phyloP scores from a whole-genome alignment of 2,113 vertebrate species.

The Toxotes chatareus region DNA sequence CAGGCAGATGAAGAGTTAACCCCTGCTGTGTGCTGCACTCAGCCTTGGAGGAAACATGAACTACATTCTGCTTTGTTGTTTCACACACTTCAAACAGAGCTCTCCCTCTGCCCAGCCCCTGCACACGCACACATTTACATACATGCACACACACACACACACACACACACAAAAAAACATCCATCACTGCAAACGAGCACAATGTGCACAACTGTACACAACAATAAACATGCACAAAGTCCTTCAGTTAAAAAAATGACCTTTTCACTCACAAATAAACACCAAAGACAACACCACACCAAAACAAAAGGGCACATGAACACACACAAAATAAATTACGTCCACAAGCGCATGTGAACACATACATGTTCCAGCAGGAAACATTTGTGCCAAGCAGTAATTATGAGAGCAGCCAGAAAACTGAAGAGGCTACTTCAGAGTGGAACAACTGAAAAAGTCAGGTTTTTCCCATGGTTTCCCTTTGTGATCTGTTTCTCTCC shows the following conservation, averaged over 20 bases:
- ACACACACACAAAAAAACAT: background rate
- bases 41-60: conserved; percentile 76
- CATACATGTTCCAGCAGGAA: conserved; percentile 8
- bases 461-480: too few species aligned
- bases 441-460: conserved; percentile 18
- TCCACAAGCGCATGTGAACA: conserved; percentile 16
- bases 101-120: conserved; percentile 52
- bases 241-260: conserved; percentile 29
- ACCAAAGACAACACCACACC: too few species aligned
- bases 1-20: conserved; percentile 66
- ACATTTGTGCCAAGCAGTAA: conserved; percentile 6
- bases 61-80: conserved; percentile 76
- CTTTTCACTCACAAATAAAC: conserved; percentile 7
- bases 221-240: conserved; percentile 50
- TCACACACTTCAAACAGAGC: conserved; percentile 73
- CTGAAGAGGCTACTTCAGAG: background rate
- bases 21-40: conserved; percentile 62
- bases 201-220: conserved; percentile 26
- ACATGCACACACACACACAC: conserved; percentile 20
- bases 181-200: conserved; percentile 18
- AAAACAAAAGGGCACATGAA: conserved; percentile 24
- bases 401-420: conserved; percentile 3
- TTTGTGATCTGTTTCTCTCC: conserved; percentile 2
- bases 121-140: conserved; percentile 28
- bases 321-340: conserved; percentile 20